A percentile compares a stretch with the other conserved stretches of the same genome.
These are phyloP conservation scores for Leptoclinus maculatus DNA, from an alignment of 2,797 vertebrate genomes.

Conservation along the genomic window DNA sequence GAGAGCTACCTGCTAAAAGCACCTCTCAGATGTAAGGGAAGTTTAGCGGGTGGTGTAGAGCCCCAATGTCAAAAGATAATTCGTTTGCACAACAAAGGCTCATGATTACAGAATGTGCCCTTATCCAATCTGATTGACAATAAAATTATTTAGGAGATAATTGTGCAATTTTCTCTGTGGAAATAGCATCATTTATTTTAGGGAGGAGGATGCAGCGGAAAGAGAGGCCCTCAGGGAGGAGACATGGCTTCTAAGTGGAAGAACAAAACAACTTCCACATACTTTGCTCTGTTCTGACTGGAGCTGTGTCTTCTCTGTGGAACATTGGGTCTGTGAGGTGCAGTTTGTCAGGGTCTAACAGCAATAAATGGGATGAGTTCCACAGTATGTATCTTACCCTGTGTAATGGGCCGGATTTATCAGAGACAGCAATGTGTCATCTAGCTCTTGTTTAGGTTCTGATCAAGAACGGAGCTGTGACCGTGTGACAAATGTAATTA, in stretches of 20 bases:
- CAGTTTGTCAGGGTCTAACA: conserved; percentile 56
- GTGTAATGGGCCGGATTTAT: conserved; percentile 48
- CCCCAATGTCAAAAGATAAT: conserved; percentile 45
- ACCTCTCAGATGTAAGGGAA: conserved; percentile 27
- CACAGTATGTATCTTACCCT: conserved; percentile 24
- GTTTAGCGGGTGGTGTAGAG: conserved; percentile 32
- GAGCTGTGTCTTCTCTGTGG: conserved; percentile 40
- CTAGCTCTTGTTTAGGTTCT: conserved; percentile 51
- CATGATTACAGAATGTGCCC: conserved; percentile 62
- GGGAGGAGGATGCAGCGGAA: conserved; percentile 14
- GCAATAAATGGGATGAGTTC: conserved; percentile 42
- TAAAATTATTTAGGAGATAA: conserved; percentile 65
- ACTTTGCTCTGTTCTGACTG: conserved; percentile 35
- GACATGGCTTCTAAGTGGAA: conserved; percentile 26
- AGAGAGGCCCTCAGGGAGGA: conserved; percentile 21
- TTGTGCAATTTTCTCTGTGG: conserved; percentile 57
- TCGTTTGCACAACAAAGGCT: conserved; percentile 60
- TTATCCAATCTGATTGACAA: conserved; percentile 57
- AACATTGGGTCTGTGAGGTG: conserved; percentile 48
- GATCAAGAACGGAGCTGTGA: conserved; percentile 35
- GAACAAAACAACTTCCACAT: conserved; percentile 41
- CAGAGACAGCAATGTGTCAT: conserved; percentile 43
- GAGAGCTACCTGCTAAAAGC: conserved; percentile 58
- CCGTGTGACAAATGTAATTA: conserved; percentile 49
- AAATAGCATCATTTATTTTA: conserved; percentile 51